Conservation (phyloP, 2,113 vertebrate species). For the Nanorana parkeri region DNA sequence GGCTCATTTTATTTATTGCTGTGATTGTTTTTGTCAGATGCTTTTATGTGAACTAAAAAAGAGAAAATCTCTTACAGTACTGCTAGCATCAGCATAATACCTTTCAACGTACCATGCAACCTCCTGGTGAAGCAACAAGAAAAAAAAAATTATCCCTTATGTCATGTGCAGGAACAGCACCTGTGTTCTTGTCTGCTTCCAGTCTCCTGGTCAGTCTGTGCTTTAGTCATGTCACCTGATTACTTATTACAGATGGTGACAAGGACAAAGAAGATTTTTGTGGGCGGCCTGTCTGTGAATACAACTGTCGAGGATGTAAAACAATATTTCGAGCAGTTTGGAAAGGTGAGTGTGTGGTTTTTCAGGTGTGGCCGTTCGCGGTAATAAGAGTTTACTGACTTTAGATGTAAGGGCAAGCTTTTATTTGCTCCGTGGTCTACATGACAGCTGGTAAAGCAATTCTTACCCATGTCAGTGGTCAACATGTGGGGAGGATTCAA, state of each 20-base stretch:
- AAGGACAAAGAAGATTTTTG: conserved; percentile 99
- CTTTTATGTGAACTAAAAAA: background rate
- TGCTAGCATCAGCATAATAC: background rate
- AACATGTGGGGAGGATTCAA: conserved; percentile 35
- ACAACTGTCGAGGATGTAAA: conserved; percentile 98
- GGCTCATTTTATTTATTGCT: conserved; percentile 77
- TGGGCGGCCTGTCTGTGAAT: conserved; percentile 96
- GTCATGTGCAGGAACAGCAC: background rate
- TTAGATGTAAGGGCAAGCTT: too few relatives aligned
- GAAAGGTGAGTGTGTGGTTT: conserved; percentile 83
- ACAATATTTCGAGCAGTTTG: conserved; percentile 98
- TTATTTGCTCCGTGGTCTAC: conserved; percentile 19
- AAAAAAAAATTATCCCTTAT: background rate
- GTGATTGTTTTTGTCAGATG: conserved; percentile 76
- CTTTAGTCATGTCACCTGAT: background rate
- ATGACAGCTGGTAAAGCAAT: conserved; percentile 33
- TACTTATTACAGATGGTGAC: conserved; percentile 89
- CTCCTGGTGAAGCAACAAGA: background rate
- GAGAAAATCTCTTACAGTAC: conserved; percentile 13
- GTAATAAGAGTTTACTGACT: too few relatives aligned
- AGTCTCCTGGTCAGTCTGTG: background rate
- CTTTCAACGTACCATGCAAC: background rate
- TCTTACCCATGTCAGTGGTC: conserved; percentile 16
- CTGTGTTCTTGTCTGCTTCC: background rate
- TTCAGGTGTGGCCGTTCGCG: background rate